Evolutionary conservation across 2,888 invertebrate species (phyloP).

Genomic region (Ephialtes manifestator): DNA sequence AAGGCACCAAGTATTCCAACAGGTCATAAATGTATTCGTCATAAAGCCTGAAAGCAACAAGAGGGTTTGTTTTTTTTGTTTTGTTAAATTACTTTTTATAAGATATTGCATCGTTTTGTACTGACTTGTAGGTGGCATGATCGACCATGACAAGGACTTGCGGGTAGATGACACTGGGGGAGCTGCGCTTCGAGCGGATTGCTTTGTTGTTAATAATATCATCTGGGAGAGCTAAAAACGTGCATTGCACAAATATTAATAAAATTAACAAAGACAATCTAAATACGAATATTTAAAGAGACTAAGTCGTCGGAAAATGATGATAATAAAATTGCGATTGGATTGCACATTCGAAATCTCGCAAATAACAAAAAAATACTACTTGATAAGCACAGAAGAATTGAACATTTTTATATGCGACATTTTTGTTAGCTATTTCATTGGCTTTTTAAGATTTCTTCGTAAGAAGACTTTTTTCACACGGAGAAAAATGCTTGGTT

Average conservation of each 20-base stretch:
- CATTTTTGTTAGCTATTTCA: too few species aligned
- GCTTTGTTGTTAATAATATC: conserved; percentile 1
- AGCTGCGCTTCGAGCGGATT: conserved; percentile 28
- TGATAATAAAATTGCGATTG: too few species aligned
- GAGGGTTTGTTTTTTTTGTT: not conserved
- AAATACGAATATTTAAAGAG: too few species aligned
- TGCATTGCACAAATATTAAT: not conserved
- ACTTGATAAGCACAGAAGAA: too few species aligned
- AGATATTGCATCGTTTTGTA: not conserved
- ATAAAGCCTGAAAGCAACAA: conserved; percentile 26
- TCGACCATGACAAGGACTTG: conserved; percentile 66
- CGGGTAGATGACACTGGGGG: conserved; percentile 52
- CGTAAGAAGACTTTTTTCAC: too few species aligned
- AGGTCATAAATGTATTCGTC: conserved; percentile 19
- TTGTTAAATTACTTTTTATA: not conserved
- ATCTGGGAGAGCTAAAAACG: conserved; percentile 8
- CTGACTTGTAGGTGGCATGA: conserved; percentile 41
- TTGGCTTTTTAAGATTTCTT: too few species aligned
- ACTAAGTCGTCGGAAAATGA: too few species aligned
- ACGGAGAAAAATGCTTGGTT: too few species aligned
- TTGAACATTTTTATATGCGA: too few species aligned
- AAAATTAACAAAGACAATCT: not conserved
- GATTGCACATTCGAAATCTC: too few species aligned
- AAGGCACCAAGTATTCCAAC: conserved; percentile 66
- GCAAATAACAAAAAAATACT: too few species aligned